Evolutionary conservation across 2,797 vertebrate species (phyloP).

Genomic region (Pogoniulus pusillus): DNA sequence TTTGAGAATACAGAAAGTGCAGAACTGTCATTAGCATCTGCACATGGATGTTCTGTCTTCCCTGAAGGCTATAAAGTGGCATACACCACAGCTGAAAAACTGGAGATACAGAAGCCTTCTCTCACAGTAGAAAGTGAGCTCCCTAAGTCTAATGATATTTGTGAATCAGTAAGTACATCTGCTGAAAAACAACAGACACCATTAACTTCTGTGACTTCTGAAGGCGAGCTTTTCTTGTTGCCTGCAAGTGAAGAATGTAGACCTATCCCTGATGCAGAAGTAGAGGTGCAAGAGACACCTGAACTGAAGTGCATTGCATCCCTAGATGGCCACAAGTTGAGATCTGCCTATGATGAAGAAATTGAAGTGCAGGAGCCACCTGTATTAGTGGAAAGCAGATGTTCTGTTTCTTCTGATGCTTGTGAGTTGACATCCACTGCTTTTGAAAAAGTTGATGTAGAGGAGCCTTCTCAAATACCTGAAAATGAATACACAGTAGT

Average conservation of each 20-base stretch:
- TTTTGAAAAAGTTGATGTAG: neutral
- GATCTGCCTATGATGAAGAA: neutral
- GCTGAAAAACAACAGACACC: neutral
- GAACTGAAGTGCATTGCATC: slow-evolving; percentile 49
- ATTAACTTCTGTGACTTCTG: neutral
- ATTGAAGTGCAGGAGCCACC: neutral
- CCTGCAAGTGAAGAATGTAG: neutral
- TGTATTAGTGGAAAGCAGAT: neutral
- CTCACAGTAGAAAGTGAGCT: neutral
- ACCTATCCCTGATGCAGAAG: slow-evolving; percentile 40
- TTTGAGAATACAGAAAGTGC: slow-evolving; percentile 1
- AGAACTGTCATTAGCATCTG: slow-evolving; percentile 53
- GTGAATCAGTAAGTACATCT: neutral
- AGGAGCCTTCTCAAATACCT: neutral
- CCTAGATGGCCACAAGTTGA: slow-evolving; percentile 18
- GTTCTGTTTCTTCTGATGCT: neutral
- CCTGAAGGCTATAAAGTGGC: slow-evolving; percentile 44
- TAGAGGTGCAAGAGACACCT: slow-evolving; percentile 30
- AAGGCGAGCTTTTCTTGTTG: neutral
- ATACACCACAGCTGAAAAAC: neutral
- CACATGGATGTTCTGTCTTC: slow-evolving; percentile 54
- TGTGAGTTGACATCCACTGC: neutral
- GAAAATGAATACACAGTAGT: neutral
- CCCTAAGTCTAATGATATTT: neutral
- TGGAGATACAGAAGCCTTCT: neutral